These are phyloP conservation scores for Phycodurus eques DNA, from an alignment of 2,113 vertebrate genomes.

Conservation along the genomic window DNA sequence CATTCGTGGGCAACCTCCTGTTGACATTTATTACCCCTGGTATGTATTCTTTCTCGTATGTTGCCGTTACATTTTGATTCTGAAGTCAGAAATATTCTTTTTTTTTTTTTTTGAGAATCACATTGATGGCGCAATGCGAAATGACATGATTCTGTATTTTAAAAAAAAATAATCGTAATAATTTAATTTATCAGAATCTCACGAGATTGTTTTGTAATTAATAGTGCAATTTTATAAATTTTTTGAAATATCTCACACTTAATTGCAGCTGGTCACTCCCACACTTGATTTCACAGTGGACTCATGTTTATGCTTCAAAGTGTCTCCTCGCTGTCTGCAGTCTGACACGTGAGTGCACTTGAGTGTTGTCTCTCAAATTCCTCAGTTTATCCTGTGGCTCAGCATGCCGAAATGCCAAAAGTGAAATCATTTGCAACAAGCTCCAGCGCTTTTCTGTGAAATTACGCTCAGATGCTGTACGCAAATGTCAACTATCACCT, in stretches of 20 bases:
- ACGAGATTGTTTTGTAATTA: not conserved
- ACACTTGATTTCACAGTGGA: not conserved
- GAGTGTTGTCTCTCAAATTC: conserved; percentile 24
- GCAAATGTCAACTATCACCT: not conserved
- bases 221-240: not conserved
- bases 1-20: not conserved
- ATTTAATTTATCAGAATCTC: not conserved
- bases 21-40: not conserved
- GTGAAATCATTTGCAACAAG: not conserved
- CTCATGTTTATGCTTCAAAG: not conserved
- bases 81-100: not conserved
- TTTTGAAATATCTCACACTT: too few relatives aligned
- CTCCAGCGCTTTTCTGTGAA: not conserved
- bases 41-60: not conserved
- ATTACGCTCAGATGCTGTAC: not conserved
- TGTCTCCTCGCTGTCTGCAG: not conserved
- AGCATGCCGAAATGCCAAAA: conserved; percentile 23
- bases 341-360: not conserved
- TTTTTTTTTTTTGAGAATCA: not conserved
- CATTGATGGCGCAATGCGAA: not conserved
- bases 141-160: too few relatives aligned
- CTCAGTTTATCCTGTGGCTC: conserved; percentile 42
- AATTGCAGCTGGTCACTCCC: not conserved
- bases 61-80: not conserved
- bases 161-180: too few relatives aligned